Evolutionary conservation across 2,888 invertebrate species (phyloP), one percentile per base, ranked within the genome.

Genomic region (Bimastos eiseni): DNA sequence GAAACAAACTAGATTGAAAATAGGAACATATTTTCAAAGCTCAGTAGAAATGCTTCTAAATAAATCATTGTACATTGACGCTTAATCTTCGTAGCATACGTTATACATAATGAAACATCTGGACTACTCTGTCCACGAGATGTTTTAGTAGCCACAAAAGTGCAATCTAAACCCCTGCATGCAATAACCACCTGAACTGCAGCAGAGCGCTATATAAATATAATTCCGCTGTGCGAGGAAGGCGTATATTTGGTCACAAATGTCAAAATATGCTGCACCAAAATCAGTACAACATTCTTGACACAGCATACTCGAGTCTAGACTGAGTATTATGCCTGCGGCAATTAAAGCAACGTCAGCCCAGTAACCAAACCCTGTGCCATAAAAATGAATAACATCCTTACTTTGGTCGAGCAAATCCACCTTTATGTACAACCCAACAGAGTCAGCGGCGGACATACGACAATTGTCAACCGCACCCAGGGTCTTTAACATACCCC

Each of bases 401-500:
- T 49, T n/a, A 70, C 70, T 70, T 70, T 6, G 4, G n/a, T 70
- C 70, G 70, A 70, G 70, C 70, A 70, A 30, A 8, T 70, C n/a
- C 70, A 70, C 70, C 70, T n/a, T 55, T 70, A 70, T 70, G 70
- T 30, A n/a, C n/a, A n/a, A n/a, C n/a, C 70, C n/a, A n/a, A n/a
- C 70, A 70, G 11, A 6, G 70, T 70, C n/a, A 70, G n/a, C n/a
- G 6, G n/a, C 70, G 30, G 70, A n/a, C 70, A 70, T 70, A 70
- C 30, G n/a, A 70, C 70, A 70, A n/a, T 70, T n/a, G 70, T 70
- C 70, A 70, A n/a, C 70, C 30, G n/a, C 30, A 70, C 70, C 70
- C 70, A n/a, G 70, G 49, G 70, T 70, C 70, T 70, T 70, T 70
- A 70, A 70, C 70, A 70, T 70, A 70, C 70, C 70, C 70, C 70